phyloP scores from a whole-genome alignment of 37 sponge, comb jelly and placozoan species.

The Bolinopsis microptera region DNA sequence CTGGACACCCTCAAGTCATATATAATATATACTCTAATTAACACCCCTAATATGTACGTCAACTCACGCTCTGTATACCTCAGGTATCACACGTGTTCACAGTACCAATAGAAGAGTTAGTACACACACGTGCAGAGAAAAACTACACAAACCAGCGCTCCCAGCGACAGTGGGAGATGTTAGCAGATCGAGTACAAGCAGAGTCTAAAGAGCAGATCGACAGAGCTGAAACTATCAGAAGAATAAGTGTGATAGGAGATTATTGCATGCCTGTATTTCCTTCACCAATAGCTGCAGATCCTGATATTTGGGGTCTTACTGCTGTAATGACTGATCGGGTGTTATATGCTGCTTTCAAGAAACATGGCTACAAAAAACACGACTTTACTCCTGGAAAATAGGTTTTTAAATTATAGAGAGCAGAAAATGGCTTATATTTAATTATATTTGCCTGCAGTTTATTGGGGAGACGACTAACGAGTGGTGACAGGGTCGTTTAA shows the following conservation, averaged over 20 bases:
- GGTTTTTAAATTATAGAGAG: too few species aligned
- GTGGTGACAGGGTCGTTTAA: too few species aligned
- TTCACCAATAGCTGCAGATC: not conserved
- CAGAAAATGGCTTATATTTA: too few species aligned
- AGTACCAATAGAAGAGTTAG: slow-evolving; percentile 3
- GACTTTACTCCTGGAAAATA: not conserved
- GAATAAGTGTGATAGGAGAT: not conserved
- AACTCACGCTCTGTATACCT: not conserved
- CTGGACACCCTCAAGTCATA: too few species aligned
- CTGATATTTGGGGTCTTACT: slow-evolving; percentile 56
- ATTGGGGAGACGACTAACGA: too few species aligned
- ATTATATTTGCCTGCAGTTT: too few species aligned
- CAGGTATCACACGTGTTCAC: slow-evolving; percentile 64
- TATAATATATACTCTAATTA: too few species aligned
- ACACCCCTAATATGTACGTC: too few species aligned
- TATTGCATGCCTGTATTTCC: slow-evolving; percentile 37
- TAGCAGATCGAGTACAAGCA: not conserved
- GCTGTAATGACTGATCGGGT: slow-evolving; percentile 44
- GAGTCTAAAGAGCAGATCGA: not conserved
- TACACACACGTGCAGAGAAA: not conserved
- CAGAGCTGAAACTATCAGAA: not conserved
- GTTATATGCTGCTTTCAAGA: not conserved
- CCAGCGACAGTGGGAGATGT: not conserved
- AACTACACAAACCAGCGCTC: not conserved
- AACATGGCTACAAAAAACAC: not conserved